A percentile compares a stretch with the other conserved stretches of the same genome.
Conservation (phyloP, 2,888 invertebrate species). For the Xylota sylvarum region DNA sequence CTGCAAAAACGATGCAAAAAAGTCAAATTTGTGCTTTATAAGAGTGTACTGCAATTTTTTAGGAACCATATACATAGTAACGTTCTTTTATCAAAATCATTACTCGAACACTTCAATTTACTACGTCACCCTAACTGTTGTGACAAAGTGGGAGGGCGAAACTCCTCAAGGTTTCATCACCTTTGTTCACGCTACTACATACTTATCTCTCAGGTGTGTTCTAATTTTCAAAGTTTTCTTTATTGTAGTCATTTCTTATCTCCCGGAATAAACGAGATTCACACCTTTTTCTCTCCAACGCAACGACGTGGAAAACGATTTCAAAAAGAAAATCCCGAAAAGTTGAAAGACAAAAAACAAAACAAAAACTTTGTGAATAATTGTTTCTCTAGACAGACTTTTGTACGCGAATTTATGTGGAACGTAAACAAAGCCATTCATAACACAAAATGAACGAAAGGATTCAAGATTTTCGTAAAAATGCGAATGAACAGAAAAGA, state of each 20-base stretch:
- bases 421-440: slow-evolving; percentile 55
- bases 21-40: not conserved
- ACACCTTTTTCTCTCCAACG: slow-evolving; percentile 27
- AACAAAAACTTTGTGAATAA: slow-evolving; percentile 18
- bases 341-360: not conserved
- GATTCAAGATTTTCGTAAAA: slow-evolving; percentile 13
- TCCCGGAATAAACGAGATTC: slow-evolving; percentile 33
- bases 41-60: not conserved
- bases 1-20: too few relatives aligned
- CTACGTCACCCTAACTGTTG: slow-evolving; percentile 1
- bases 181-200: not conserved
- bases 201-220: slow-evolving; percentile 37
- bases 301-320: slow-evolving; percentile 13
- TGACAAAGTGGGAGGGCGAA: not conserved
- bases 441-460: slow-evolving; percentile 33
- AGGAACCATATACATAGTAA: not conserved
- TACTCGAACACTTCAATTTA: not conserved
- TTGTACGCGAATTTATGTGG: slow-evolving; percentile 24
- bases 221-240: slow-evolving; percentile 45
- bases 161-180: slow-evolving; percentile 12
- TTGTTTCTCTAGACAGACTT: slow-evolving; percentile 34
- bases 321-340: not conserved
- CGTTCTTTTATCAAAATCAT: not conserved
- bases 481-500: slow-evolving; percentile 47
- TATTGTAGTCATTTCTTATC: slow-evolving; percentile 47